Evolutionary conservation across 37 sponge, comb jelly and placozoan species (phyloP), one percentile per base, ranked within the genome.

Genomic region (Chondrilla cf. caribensis): DNA sequence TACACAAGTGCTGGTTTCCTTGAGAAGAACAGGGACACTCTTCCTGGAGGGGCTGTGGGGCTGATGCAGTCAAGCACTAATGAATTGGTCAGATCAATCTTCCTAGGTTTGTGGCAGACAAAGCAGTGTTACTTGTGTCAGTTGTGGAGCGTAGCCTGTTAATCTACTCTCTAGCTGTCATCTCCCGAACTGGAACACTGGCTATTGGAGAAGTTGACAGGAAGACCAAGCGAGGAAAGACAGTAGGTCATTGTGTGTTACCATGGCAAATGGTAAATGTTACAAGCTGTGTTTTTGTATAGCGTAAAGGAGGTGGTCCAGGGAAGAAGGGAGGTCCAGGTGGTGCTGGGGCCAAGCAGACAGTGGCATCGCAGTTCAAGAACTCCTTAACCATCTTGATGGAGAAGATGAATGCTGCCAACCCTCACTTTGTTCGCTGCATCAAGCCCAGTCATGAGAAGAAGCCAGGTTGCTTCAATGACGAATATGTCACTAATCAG

Each of bases 321-420:
- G 60, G 62, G 38, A 25, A 28, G 22, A 65, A 70, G 47, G 76
- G 78, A 39, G 81, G 54, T 0, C 54, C 55, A 4, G 78, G 54
- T 15, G 71, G 70, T 2, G 75, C 28, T 4, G 67, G 55, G 40
- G 38, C 67, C 26, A 86, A 75, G 38, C 43, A 37, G 36, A 89
- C 93, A n/a, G 83, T 93, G n/a, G 90, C 90, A 14, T 64, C 84
- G 0, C 93, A 93, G 87, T 93, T 93, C 68, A 93, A 93, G 91
- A 89, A 83, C 57, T 93, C 93, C 18, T 85, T 93, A 9, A 73
- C 62, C 41, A 87, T 93, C 32, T 58, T 93, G 83, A 87, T 89
- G 58, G 93, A 93, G 83, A 93, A 93, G 87, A 87, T 93, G 87
- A 93, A 77, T 44, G 70, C 54, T 21, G 84, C 85, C 38, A 76